Evolutionary conservation across 2,797 vertebrate genomes (phyloP), one percentile per base, ranked within the genome.

Genomic region (Threskiornis aethiopicus): DNA sequence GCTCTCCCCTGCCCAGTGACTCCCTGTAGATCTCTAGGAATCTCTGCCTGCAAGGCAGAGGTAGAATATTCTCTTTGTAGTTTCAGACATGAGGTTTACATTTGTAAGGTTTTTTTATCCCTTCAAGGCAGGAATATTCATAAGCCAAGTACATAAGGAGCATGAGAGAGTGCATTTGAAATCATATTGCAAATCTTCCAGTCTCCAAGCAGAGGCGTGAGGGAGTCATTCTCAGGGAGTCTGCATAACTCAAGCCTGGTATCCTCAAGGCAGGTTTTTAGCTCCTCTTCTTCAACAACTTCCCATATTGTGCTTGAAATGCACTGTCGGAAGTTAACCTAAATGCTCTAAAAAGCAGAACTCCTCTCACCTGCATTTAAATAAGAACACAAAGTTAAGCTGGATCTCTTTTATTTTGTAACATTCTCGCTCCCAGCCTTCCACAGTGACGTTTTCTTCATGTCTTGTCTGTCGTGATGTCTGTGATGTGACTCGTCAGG

Each of bases 351-450:
- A 71, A 64, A 78, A 67, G 31, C 42, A 71, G 44, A 76, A 33
- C 21, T 94, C 20, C 44, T 49, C 73, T 73, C 41, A 57, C 2
- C 0, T 66, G 3, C 10, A 14, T 90, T 88, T 86, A 71, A 89
- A 44, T 58, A 69, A 70, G 28, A 61, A 61, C 14, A 33, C 2
- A 19, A 42, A 83, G 5, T 69, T 76, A 80, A 80, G 41, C 15
- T 51, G 52, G 24, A 13, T 77, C 15, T 21, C 11, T 73, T 59
- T 66, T 29, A 46, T 42, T 73, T 55, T 72, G 15, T 66, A 64
- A 59, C 0, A 0, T 8, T 20, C 17, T 84, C 0, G 0, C 25
- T 77, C 37, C 35, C 33, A 47, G 17, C 51, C 84, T 87, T 85
- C 67, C 42, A 13, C 44, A 5, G 21, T 31, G 49, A 20, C 1